Evolutionary conservation across 2,113 vertebrate genomes (phyloP).

Genomic region (Tympanuchus pallidicinctus): DNA sequence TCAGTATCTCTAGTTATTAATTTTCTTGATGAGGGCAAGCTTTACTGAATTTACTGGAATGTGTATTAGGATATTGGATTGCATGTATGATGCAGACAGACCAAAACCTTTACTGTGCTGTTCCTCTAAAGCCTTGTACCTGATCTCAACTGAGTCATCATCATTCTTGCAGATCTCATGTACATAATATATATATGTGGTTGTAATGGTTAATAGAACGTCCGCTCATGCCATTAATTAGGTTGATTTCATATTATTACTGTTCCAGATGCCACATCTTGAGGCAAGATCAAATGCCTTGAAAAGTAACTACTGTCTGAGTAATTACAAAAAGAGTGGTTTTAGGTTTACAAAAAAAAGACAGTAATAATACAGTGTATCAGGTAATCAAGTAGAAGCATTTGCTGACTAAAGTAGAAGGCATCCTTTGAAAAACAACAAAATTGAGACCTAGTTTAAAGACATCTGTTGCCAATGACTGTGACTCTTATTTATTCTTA

Average conservation of each 20-base stretch:
- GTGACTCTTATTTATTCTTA: not conserved
- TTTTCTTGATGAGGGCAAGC: not conserved
- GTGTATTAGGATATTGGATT: not conserved
- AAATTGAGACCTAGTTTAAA: not conserved
- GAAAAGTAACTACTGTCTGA: not conserved
- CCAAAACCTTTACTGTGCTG: not conserved
- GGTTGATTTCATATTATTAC: not conserved
- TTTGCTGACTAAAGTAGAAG: not conserved
- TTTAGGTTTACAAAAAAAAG: not conserved
- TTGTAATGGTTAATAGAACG: not conserved
- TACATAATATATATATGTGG: not conserved
- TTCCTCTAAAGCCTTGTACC: not conserved
- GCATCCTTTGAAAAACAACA: not conserved
- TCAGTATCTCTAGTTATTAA: not conserved
- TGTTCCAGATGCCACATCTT: not conserved
- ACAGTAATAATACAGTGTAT: not conserved
- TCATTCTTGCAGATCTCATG: not conserved
- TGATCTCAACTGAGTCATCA: not conserved
- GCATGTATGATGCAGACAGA: not conserved
- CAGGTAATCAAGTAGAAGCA: not conserved
- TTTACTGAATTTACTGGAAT: not conserved
- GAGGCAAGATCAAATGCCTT: not conserved
- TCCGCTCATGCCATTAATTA: not conserved
- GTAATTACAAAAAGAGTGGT: not conserved
- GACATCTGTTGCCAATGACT: not conserved